Conservation (phyloP, 2,113 vertebrate species). For the Misgurnus mizolepis region DNA sequence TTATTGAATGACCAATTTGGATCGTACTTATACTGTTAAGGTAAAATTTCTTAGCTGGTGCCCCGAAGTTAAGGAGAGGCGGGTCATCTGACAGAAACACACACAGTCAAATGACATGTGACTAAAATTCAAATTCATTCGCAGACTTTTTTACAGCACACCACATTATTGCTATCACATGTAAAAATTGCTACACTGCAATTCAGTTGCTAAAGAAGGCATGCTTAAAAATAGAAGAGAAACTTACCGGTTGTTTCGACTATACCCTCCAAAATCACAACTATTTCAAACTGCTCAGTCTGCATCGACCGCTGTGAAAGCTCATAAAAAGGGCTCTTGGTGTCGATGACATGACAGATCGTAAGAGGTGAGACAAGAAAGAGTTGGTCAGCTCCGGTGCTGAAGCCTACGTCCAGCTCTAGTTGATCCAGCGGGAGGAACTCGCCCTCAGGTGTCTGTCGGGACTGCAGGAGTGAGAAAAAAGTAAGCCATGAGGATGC, state of each 20-base stretch:
- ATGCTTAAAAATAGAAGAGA: not conserved
- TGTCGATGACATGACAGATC: constrained; percentile 98
- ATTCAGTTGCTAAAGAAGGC: not conserved
- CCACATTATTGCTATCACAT: no score
- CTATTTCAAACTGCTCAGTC: constrained; percentile 97
- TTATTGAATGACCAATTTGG: no score
- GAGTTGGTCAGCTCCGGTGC: constrained; percentile 97
- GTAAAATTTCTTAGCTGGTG: no score
- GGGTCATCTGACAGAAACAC: no score
- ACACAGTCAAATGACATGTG: no score
- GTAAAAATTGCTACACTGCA: no score
- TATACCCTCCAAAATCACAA: constrained; percentile 98
- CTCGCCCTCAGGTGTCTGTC: constrained; percentile 98
- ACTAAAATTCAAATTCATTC: no score
- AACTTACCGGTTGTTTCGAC: constrained; percentile 97
- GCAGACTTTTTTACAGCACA: no score
- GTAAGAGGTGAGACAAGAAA: constrained; percentile 99
- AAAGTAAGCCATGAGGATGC: constrained; percentile 52
- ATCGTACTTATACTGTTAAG: no score
- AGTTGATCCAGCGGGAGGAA: constrained; percentile 98
- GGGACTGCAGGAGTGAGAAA: constrained; percentile 81
- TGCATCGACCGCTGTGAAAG: constrained; percentile 98
- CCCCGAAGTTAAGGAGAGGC: no score
- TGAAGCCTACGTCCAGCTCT: constrained; percentile 99
- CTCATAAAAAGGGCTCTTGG: constrained; percentile 99